These are phyloP conservation scores for Electrona antarctica DNA, from an alignment of 2,113 vertebrate genomes.

Conservation along the genomic window DNA sequence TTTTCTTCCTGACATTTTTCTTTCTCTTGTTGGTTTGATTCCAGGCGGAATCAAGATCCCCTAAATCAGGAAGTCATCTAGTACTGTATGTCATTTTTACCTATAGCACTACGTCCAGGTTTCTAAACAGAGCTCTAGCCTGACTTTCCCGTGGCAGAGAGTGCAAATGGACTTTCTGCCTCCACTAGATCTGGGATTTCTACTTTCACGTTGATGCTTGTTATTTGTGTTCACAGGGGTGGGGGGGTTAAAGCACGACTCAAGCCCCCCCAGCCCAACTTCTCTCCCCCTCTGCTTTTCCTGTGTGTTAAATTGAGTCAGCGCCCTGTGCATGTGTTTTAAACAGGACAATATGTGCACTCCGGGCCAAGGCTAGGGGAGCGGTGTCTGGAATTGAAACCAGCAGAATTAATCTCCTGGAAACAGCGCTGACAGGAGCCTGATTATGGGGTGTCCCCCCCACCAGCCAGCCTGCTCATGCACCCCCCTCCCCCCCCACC, in stretches of 20 bases:
- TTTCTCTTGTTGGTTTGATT: conserved; percentile 1
- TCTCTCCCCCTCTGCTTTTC: conserved; percentile 44
- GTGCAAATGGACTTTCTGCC: conserved; percentile 37
- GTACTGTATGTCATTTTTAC: conserved; percentile 2
- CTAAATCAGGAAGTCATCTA: conserved; percentile 1
- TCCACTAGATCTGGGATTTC: conserved; percentile 35
- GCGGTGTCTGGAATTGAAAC: conserved; percentile 74
- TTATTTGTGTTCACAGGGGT: conserved; percentile 66
- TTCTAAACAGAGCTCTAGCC: background rate
- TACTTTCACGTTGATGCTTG: conserved; percentile 63
- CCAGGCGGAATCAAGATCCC: conserved; percentile 23
- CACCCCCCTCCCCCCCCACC: conserved; percentile 51
- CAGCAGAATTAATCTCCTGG: conserved; percentile 81
- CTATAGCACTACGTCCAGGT: conserved; percentile 4
- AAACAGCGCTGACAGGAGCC: conserved; percentile 78
- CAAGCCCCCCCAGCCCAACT: conserved; percentile 45
- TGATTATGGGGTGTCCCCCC: conserved; percentile 80
- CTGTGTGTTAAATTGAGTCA: conserved; percentile 75
- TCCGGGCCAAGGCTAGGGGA: conserved; percentile 51
- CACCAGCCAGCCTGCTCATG: conserved; percentile 64
- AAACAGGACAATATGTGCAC: conserved; percentile 72
- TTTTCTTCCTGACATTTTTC: conserved; percentile 20
- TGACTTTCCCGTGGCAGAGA: conserved; percentile 38
- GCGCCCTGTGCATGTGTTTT: conserved; percentile 70
- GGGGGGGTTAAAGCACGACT: conserved; percentile 11